phyloP scores from a whole-genome alignment of 2,797 vertebrate genomes.

The Bradypus variegatus region DNA sequence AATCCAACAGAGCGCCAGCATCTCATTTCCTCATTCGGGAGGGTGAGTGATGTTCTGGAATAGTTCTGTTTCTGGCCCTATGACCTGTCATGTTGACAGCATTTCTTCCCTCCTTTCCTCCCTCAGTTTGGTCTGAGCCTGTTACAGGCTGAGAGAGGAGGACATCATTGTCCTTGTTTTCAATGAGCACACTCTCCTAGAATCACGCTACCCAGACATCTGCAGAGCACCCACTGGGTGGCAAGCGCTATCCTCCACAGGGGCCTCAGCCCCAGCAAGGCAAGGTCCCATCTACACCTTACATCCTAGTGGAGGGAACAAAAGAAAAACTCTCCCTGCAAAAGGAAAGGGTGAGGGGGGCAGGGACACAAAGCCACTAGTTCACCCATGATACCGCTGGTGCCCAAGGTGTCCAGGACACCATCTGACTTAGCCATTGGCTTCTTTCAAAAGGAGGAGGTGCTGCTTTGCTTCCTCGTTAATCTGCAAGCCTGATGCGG shows the following conservation, averaged over 20 bases:
- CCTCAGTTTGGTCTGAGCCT: neutral
- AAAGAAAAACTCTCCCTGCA: neutral
- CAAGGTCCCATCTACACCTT: neutral
- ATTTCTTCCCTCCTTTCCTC: too few species aligned
- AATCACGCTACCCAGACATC: neutral
- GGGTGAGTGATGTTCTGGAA: neutral
- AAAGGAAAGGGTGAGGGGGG: too few species aligned
- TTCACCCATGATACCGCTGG: neutral
- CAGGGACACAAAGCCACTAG: neutral
- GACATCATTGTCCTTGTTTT: too few species aligned
- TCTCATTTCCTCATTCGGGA: neutral
- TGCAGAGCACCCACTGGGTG: rapidly evolving
- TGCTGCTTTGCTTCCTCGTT: neutral
- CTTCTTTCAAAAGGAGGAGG: neutral
- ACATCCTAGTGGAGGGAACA: neutral
- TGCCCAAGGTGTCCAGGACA: neutral
- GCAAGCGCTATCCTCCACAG: neutral
- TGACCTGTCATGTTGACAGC: too few species aligned
- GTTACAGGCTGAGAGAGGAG: neutral
- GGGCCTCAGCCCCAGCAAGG: neutral
- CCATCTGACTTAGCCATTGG: neutral
- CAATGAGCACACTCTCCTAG: too few species aligned
- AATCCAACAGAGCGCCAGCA: neutral
- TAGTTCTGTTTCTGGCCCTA: neutral
- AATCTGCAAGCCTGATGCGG: neutral